Conservation (phyloP, 2,888 invertebrate species). For the Epinotia brunnichana region DNA sequence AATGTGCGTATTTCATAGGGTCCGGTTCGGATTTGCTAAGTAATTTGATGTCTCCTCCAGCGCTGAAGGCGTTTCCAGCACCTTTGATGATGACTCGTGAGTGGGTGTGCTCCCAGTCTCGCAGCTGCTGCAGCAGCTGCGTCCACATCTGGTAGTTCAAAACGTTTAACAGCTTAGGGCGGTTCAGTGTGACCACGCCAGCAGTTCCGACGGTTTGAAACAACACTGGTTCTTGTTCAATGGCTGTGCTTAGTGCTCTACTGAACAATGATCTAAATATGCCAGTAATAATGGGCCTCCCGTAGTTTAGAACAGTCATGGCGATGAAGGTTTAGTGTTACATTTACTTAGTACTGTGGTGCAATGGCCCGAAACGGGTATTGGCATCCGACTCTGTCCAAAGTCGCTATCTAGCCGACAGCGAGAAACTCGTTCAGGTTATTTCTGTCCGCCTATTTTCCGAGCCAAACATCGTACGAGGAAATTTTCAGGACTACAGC, state of each 20-base stretch:
- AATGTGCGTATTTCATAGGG: conserved; percentile 85
- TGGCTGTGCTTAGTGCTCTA: not conserved
- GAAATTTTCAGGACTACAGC: too few species aligned
- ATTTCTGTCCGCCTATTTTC: too few species aligned
- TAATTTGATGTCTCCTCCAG: conserved; percentile 94
- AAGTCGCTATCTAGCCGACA: too few species aligned
- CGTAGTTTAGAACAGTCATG: not conserved
- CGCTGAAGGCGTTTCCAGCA: conserved; percentile 93
- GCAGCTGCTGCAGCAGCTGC: conserved; percentile 86
- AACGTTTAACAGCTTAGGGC: conserved; percentile 87
- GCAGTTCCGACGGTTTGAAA: conserved; percentile 62
- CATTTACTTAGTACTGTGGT: too few species aligned
- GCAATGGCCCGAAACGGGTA: too few species aligned
- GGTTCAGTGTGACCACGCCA: conserved; percentile 85
- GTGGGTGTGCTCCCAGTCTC: conserved; percentile 87
- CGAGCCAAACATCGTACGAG: too few species aligned
- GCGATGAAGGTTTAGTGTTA: not conserved
- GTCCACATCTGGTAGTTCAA: conserved; percentile 87
- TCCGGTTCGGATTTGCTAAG: conserved; percentile 75
- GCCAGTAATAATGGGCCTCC: not conserved
- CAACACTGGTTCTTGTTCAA: conserved; percentile 46
- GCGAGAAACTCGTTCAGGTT: too few species aligned
- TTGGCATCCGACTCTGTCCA: too few species aligned
- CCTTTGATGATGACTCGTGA: conserved; percentile 87
- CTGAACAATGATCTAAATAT: not conserved